Evolutionary conservation across 2,113 vertebrate species (phyloP).

Genomic region (Alexandromys fortis): DNA sequence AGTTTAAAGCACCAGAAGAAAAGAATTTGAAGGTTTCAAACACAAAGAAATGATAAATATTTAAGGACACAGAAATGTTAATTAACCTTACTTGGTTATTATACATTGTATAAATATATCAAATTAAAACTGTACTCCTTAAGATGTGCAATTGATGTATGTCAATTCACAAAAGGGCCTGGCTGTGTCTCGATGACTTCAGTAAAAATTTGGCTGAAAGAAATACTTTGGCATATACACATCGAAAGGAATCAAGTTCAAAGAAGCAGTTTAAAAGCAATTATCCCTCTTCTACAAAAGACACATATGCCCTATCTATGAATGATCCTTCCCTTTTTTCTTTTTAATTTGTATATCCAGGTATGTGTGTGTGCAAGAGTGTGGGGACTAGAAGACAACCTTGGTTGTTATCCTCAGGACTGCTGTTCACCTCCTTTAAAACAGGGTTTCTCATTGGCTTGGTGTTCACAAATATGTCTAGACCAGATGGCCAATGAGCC

Average conservation of each 20-base stretch:
- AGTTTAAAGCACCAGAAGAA: background rate
- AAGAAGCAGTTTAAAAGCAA: constrained; percentile 31
- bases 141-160: background rate
- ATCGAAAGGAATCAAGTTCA: background rate
- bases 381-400: background rate
- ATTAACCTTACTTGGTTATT: background rate
- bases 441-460: background rate
- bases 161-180: background rate
- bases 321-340: background rate
- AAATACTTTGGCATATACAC: background rate
- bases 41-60: background rate
- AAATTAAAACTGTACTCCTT: background rate
- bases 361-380: background rate
- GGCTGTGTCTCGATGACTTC: background rate
- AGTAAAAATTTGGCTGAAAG: constrained; percentile 24
- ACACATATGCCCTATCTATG: background rate
- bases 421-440: background rate
- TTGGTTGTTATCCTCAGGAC: background rate
- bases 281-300: constrained; percentile 16
- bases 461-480: background rate
- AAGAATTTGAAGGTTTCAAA: background rate
- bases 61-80: background rate
- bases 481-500: background rate
- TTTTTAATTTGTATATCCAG: background rate
- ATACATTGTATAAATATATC: background rate